Base-by-base conservation (phyloP, 2,888 invertebrate genomes). In the Cyrtodaria siliqua region DNA sequence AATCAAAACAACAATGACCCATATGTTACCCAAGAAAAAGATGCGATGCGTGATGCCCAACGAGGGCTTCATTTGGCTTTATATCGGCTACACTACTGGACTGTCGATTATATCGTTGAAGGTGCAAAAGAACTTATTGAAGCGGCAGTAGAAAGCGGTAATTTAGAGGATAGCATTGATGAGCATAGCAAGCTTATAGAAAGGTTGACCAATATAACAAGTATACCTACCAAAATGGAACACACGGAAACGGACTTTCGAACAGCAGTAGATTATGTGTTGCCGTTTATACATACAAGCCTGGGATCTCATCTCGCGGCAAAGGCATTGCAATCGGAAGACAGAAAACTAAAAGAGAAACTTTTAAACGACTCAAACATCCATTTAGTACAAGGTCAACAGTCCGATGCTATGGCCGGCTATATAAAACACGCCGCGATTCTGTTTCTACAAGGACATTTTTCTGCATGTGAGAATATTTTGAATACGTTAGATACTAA, bases 51-150 rank as follows among this genome's bases (percentile, higher is more conserved):
- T 20, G 18, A 27, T 9, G 20, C 27, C 9, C 18, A n/a, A 29
- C 49, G 57, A 16, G 42, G 38, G 29, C 23, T 44, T 12, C 55
- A 66, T 24, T 44, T 57, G 18, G 47, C 33, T 57, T 23, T 66
- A 8, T 66, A 66, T 27, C 56, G 38, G 40, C n/a, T 33, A 1
- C 66, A 66, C 24, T 38, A 57, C 20, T 57, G 57, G 56, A 50
- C 61, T 18, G 16, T 61, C 12, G 49, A 61, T 50, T 61, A 49
- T 16, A 50, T 57, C 18, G 56, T 57, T 27, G 14, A 18, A 38
- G 33, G 56, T 49, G 56, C 66, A 23, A 56, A 56, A 18, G 66
- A 66, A 57, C 24, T 66, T 27, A 26, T 66, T 24, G 49, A 23
- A 14, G 33, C 38, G 16, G 49, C 49, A 16, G 57, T 49, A 33